phyloP scores from a whole-genome alignment of 1,140 invertebrate genomes.

The Lerema accius region DNA sequence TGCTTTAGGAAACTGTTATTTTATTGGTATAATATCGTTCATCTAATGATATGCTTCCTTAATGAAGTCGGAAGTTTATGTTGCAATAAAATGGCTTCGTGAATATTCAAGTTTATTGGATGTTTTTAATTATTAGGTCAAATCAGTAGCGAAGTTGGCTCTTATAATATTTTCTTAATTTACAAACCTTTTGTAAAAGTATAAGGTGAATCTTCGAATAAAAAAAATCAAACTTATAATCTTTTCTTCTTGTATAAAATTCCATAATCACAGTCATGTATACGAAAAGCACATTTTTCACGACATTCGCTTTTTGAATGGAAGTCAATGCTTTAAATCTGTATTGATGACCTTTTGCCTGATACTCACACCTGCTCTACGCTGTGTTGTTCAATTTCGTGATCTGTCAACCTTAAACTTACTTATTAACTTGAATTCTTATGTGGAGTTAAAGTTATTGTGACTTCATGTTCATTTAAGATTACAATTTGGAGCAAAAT shows the following conservation, averaged over 20 bases:
- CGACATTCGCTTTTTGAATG: slow-evolving; percentile 11
- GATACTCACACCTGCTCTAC: slow-evolving; percentile 13
- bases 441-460: too few species aligned
- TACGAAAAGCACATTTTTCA: slow-evolving; percentile 10
- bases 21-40: slow-evolving; percentile 11
- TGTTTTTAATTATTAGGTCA: slow-evolving; percentile 3
- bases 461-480: too few species aligned
- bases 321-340: slow-evolving; percentile 19
- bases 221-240: too few species aligned
- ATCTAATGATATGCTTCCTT: slow-evolving; percentile 17
- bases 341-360: slow-evolving; percentile 19
- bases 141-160: too few species aligned
- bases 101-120: background rate
- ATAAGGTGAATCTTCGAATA: too few species aligned
- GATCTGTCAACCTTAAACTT: background rate
- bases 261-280: too few species aligned
- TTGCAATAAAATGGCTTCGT: slow-evolving; percentile 4
- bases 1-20: slow-evolving; percentile 11
- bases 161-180: too few species aligned
- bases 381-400: background rate
- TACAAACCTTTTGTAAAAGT: too few species aligned
- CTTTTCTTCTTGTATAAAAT: too few species aligned
- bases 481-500: too few species aligned
- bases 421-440: background rate
- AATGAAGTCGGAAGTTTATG: slow-evolving; percentile 13